Conservation (phyloP, 2,888 invertebrate genomes). For the Megamerina dolium region DNA sequence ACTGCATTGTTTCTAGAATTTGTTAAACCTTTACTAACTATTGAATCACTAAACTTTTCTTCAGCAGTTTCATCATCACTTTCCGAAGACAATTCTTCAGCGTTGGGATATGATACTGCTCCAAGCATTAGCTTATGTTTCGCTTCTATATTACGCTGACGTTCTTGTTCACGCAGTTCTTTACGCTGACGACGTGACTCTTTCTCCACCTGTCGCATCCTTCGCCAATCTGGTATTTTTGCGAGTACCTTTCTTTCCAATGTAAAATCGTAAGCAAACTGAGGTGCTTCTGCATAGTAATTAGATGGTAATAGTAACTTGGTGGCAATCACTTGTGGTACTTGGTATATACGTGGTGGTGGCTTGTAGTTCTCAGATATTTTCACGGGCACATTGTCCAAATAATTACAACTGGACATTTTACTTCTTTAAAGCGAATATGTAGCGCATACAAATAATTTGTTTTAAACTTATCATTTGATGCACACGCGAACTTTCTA, state of each 20-base stretch:
- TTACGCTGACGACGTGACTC: slow-evolving; percentile 59
- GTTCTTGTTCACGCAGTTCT: slow-evolving; percentile 56
- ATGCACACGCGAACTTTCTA: too few species aligned
- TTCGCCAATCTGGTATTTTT: slow-evolving; percentile 66
- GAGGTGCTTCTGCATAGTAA: slow-evolving; percentile 51
- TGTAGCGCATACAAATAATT: neutral
- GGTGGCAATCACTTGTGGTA: slow-evolving; percentile 56
- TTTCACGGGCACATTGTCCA: slow-evolving; percentile 83
- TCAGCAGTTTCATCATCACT: slow-evolving; percentile 45
- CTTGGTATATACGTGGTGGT: slow-evolving; percentile 60
- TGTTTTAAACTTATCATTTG: neutral
- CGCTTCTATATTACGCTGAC: slow-evolving; percentile 55
- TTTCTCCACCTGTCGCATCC: slow-evolving; percentile 58
- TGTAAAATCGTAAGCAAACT: slow-evolving; percentile 61
- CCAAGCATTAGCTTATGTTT: slow-evolving; percentile 55
- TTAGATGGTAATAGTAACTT: slow-evolving; percentile 53
- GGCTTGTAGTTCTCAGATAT: slow-evolving; percentile 82
- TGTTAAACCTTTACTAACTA: neutral
- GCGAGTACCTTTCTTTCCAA: slow-evolving; percentile 67
- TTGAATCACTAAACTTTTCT: slow-evolving; percentile 17
- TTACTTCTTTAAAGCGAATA: too few species aligned
- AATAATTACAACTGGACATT: slow-evolving; percentile 39
- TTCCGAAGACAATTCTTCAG: slow-evolving; percentile 57
- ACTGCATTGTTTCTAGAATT: slow-evolving; percentile 6
- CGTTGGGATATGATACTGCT: slow-evolving; percentile 58